A percentile compares a stretch with the other conserved stretches of the same genome.
These are phyloP conservation scores for Apotomis turbidana DNA, from an alignment of 2,888 invertebrate species.

Conservation along the genomic window DNA sequence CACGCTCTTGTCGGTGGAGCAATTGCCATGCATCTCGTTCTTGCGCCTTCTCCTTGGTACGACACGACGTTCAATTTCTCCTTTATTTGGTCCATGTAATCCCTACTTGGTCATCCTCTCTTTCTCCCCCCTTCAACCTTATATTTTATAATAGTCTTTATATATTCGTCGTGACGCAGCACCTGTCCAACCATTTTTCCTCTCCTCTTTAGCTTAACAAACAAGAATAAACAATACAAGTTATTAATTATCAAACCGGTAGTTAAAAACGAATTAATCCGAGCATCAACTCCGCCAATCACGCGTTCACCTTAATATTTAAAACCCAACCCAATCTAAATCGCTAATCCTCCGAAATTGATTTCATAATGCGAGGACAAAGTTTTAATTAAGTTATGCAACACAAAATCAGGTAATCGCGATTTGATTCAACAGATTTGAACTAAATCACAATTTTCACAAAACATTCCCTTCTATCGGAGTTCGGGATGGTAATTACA, in stretches of 20 bases:
- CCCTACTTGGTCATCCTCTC: no score
- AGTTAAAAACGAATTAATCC: conserved; percentile 4
- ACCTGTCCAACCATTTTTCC: no score
- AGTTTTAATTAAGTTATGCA: conserved; percentile 42
- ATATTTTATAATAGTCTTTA: no score
- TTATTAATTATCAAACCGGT: background rate
- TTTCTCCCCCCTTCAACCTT: no score
- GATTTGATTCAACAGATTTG: conserved; percentile 44
- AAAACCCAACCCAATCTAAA: conserved; percentile 41
- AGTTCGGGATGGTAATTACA: conserved; percentile 58
- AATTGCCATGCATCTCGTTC: no score
- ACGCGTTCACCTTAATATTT: conserved; percentile 33
- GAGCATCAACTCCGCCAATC: conserved; percentile 29
- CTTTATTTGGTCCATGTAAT: no score
- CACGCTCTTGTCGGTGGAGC: no score
- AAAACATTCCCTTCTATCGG: conserved; percentile 48
- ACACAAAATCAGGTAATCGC: conserved; percentile 43
- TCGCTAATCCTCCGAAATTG: conserved; percentile 38
- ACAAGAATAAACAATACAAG: no score
- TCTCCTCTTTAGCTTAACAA: no score
- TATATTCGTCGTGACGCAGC: no score
- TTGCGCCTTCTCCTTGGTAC: no score
- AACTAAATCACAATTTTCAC: conserved; percentile 53
- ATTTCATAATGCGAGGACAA: conserved; percentile 36
- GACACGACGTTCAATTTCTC: no score